A percentile compares a stretch with the other conserved stretches of the same genome.
Evolutionary conservation across 2,888 invertebrate genomes (phyloP).

Genomic region (Terebella lapidaria): DNA sequence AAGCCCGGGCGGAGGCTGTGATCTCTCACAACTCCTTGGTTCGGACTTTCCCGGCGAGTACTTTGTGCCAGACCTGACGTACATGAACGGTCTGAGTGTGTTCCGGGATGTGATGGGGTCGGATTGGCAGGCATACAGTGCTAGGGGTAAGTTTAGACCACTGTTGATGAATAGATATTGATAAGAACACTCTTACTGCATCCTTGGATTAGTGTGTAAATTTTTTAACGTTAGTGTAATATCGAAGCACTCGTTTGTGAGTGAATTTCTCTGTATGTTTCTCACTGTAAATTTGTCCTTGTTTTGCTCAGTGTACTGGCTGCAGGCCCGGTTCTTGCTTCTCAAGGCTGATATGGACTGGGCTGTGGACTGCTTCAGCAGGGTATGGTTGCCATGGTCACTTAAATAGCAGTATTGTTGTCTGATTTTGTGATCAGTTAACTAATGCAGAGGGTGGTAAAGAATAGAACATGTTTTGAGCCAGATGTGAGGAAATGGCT

Average conservation of each 20-base stretch:
- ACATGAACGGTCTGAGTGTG: conserved; percentile 29
- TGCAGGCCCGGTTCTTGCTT: conserved; percentile 39
- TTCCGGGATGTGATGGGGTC: conserved; percentile 28
- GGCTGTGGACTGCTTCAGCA: conserved; percentile 39
- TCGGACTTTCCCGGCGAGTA: conserved; percentile 28
- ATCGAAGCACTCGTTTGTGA: too few relatives aligned
- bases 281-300: conserved; percentile 4
- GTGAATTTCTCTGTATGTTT: too few relatives aligned
- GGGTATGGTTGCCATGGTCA: too few relatives aligned
- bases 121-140: conserved; percentile 29
- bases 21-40: background rate
- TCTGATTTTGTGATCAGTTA: too few relatives aligned
- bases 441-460: too few relatives aligned
- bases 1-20: background rate
- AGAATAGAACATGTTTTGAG: too few relatives aligned
- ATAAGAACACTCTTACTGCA: too few relatives aligned
- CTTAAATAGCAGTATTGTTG: too few relatives aligned
- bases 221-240: too few relatives aligned
- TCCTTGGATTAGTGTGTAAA: too few relatives aligned
- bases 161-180: too few relatives aligned
- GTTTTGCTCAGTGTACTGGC: conserved; percentile 40
- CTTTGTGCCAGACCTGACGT: conserved; percentile 33
- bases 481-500: too few relatives aligned
- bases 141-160: conserved; percentile 32
- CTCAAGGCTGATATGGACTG: conserved; percentile 41